A percentile compares a stretch with the other conserved stretches of the same genome.
These are phyloP conservation scores for Acrobasis suavella DNA, from an alignment of 2,888 invertebrate genomes.

Conservation along the genomic window DNA sequence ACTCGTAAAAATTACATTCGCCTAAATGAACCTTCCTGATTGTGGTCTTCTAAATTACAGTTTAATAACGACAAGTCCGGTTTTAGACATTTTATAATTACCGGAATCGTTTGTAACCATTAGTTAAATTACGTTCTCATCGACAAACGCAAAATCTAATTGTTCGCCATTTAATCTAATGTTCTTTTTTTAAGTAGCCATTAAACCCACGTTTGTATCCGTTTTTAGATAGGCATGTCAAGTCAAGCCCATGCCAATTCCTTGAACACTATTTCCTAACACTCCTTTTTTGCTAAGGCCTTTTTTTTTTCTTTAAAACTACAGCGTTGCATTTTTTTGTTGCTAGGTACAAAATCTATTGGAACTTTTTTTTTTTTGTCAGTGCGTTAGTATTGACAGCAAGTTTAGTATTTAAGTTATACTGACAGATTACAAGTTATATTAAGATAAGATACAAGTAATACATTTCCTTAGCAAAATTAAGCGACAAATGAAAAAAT, in stretches of 20 bases:
- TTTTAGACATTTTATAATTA: not conserved
- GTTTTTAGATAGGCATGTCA: not conserved
- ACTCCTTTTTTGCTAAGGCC: too few species aligned
- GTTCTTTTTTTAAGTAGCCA: not conserved
- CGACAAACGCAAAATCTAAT: not conserved
- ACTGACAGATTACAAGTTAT: too few species aligned
- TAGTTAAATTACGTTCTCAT: not conserved
- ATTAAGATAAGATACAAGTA: too few species aligned
- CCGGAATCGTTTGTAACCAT: not conserved
- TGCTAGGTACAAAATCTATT: too few species aligned
- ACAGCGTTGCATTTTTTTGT: too few species aligned
- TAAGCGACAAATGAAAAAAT: too few species aligned
- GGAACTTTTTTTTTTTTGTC: too few species aligned
- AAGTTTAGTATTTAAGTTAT: too few species aligned
- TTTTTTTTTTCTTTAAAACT: too few species aligned
- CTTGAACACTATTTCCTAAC: not conserved
- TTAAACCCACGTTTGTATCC: not conserved
- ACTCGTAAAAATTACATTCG: not conserved
- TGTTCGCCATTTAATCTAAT: not conserved
- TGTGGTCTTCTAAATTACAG: not conserved
- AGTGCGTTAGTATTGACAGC: too few species aligned
- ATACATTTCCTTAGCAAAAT: too few species aligned
- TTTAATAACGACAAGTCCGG: not conserved
- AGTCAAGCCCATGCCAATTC: not conserved
- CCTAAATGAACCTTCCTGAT: not conserved